phyloP scores from a whole-genome alignment of 2,113 vertebrate genomes.

The Gasterosteus nipponicus region DNA sequence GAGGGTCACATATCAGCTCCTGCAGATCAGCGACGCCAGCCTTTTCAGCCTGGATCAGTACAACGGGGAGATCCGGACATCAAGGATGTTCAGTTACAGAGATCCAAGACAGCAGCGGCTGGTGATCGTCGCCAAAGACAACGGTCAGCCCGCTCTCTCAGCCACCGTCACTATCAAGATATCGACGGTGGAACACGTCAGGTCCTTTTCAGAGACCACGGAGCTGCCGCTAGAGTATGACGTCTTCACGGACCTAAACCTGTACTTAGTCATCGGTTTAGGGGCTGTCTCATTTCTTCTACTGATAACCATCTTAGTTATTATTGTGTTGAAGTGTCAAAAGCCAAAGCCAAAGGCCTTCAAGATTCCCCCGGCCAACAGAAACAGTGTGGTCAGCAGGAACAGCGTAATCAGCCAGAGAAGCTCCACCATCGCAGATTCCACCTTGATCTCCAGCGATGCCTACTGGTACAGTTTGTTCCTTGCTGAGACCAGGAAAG shows the following conservation, averaged over 20 bases:
- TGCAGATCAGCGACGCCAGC: slow-evolving; percentile 72
- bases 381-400: slow-evolving; percentile 77
- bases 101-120: slow-evolving; percentile 78
- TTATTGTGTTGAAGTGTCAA: slow-evolving; percentile 82
- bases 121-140: slow-evolving; percentile 81
- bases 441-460: slow-evolving; percentile 82
- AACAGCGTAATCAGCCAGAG: slow-evolving; percentile 81
- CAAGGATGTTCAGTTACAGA: slow-evolving; percentile 81
- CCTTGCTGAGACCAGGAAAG: slow-evolving; percentile 81
- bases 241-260: slow-evolving; percentile 80
- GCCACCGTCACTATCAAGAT: slow-evolving; percentile 82
- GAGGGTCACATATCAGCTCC: slow-evolving; percentile 80
- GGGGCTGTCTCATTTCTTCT: slow-evolving; percentile 81
- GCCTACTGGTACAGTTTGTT: slow-evolving; percentile 85
- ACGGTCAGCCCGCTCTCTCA: slow-evolving; percentile 81
- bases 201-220: slow-evolving; percentile 79
- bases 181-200: slow-evolving; percentile 75
- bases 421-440: slow-evolving; percentile 82
- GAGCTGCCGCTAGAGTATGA: slow-evolving; percentile 78
- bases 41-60: slow-evolving; percentile 82
- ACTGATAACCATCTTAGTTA: slow-evolving; percentile 80
- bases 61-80: slow-evolving; percentile 81
- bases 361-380: slow-evolving; percentile 70
- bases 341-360: slow-evolving; percentile 77
- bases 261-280: slow-evolving; percentile 81